Evolutionary conservation across 2,888 invertebrate species (phyloP).

Genomic region (Syritta pipiens): DNA sequence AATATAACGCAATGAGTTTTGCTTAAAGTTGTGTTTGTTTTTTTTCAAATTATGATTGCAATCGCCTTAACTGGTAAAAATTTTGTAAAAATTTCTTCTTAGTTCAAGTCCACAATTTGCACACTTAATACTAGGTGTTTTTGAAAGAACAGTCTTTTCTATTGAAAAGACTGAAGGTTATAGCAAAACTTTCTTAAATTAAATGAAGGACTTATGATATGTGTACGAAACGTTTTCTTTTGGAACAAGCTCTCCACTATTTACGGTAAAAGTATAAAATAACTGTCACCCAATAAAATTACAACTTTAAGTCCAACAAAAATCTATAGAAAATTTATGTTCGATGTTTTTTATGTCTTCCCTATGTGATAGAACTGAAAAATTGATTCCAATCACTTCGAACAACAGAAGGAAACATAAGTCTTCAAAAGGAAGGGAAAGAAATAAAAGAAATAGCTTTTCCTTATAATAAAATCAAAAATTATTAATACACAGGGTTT

Average conservation of each 20-base stretch:
- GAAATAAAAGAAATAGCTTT: slow-evolving; percentile 8
- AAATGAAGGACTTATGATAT: too few relatives aligned
- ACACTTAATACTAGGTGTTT: too few relatives aligned
- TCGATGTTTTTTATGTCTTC: not conserved
- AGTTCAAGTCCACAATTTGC: too few relatives aligned
- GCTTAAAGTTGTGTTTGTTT: too few relatives aligned
- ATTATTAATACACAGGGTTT: slow-evolving; percentile 25
- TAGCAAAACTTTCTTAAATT: too few relatives aligned
- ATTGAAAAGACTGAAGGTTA: too few relatives aligned
- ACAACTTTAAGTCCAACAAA: not conserved
- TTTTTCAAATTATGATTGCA: too few relatives aligned
- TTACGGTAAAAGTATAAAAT: too few relatives aligned
- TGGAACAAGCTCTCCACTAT: not conserved
- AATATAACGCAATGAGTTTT: too few relatives aligned
- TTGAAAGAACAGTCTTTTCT: too few relatives aligned
- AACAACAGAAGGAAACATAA: not conserved
- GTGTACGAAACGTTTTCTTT: slow-evolving; percentile 3
- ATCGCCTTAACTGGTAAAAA: too few relatives aligned
- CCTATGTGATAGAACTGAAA: not conserved
- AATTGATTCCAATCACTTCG: slow-evolving; percentile 14
- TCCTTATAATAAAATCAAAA: slow-evolving; percentile 27
- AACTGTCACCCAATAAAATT: not conserved
- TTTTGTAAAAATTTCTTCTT: too few relatives aligned
- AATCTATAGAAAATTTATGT: not conserved
- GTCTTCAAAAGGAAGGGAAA: not conserved